Percentiles rank a stretch among this genome's conserved stretches.
phyloP scores from a whole-genome alignment of 1,140 invertebrate genomes.

The Lasioglossum albipes region DNA sequence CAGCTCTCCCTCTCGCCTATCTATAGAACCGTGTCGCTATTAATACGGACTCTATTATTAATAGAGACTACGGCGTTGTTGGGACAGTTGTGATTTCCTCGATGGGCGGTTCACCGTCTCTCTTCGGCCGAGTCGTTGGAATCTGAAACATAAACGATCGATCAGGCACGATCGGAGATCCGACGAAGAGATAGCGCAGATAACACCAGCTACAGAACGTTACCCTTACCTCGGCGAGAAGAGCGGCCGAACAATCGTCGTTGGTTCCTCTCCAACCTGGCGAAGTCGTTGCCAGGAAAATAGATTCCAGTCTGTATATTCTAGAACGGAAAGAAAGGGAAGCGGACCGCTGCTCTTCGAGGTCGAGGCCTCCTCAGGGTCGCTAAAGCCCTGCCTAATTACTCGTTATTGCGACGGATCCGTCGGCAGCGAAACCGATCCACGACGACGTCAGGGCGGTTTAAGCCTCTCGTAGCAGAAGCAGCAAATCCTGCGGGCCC shows the following conservation, averaged over 20 bases:
- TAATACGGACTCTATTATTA: constrained; percentile 43
- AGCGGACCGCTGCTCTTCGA: constrained; percentile 35
- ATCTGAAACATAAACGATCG: neutral
- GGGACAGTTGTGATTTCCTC: constrained; percentile 20
- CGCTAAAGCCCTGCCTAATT: constrained; percentile 61
- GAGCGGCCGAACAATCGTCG: too few relatives aligned
- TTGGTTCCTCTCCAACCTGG: too few relatives aligned
- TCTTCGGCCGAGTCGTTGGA: neutral
- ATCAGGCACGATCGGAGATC: too few relatives aligned
- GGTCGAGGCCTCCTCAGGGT: constrained; percentile 62
- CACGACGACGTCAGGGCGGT: too few relatives aligned
- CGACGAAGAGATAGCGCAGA: too few relatives aligned
- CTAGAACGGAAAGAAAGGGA: neutral
- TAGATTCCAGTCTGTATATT: neutral
- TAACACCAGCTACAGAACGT: too few relatives aligned
- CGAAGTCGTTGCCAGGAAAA: too few relatives aligned
- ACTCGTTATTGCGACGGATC: constrained; percentile 61
- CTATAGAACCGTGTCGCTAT: constrained; percentile 23
- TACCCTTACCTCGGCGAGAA: too few relatives aligned
- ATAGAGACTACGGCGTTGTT: constrained; percentile 20
- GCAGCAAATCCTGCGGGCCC: too few relatives aligned
- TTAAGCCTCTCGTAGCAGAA: too few relatives aligned
- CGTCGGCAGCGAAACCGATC: too few relatives aligned
- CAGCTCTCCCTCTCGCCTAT: constrained; percentile 12
- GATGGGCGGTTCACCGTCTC: neutral